These are phyloP conservation scores for Hoplodrina blanda DNA, from an alignment of 2,888 invertebrate genomes.

Conservation along the genomic window DNA sequence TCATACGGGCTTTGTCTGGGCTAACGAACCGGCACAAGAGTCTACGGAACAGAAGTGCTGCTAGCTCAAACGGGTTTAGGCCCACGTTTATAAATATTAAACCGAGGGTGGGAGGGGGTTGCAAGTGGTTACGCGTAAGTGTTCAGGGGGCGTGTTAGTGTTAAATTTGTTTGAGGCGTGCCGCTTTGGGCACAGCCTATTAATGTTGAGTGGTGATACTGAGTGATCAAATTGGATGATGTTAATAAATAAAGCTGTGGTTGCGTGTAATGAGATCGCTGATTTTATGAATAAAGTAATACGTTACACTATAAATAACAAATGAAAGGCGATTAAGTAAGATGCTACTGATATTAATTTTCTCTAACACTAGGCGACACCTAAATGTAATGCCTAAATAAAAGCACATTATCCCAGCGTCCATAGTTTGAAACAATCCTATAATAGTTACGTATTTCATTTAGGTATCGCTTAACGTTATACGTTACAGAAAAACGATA, in stretches of 20 bases:
- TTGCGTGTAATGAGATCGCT: slow-evolving; percentile 26
- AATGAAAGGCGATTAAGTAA: not conserved
- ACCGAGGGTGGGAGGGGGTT: slow-evolving; percentile 70
- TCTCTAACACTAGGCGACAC: not conserved
- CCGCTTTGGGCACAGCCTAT: slow-evolving; percentile 64
- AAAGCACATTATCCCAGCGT: not conserved
- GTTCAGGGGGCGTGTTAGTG: slow-evolving; percentile 75
- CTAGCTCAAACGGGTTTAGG: slow-evolving; percentile 85
- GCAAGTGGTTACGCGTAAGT: slow-evolving; percentile 83
- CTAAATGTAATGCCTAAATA: not conserved
- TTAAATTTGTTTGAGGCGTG: slow-evolving; percentile 75
- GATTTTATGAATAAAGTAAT: slow-evolving; percentile 51
- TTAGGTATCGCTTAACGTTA: too few species aligned
- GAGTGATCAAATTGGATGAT: slow-evolving; percentile 62
- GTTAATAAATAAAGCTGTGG: slow-evolving; percentile 56
- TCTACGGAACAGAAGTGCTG: slow-evolving; percentile 87
- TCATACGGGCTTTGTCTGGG: slow-evolving; percentile 90
- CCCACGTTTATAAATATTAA: slow-evolving; percentile 87
- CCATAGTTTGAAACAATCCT: not conserved
- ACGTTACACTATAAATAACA: not conserved
- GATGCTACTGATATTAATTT: not conserved
- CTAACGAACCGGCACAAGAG: slow-evolving; percentile 89
- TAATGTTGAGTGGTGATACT: slow-evolving; percentile 63
- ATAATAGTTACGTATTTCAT: not conserved
- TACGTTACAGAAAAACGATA: too few species aligned